Evolutionary conservation across 2,888 invertebrate species (phyloP), one percentile per base, ranked within the genome.

Genomic region (Melanostoma scalare): DNA sequence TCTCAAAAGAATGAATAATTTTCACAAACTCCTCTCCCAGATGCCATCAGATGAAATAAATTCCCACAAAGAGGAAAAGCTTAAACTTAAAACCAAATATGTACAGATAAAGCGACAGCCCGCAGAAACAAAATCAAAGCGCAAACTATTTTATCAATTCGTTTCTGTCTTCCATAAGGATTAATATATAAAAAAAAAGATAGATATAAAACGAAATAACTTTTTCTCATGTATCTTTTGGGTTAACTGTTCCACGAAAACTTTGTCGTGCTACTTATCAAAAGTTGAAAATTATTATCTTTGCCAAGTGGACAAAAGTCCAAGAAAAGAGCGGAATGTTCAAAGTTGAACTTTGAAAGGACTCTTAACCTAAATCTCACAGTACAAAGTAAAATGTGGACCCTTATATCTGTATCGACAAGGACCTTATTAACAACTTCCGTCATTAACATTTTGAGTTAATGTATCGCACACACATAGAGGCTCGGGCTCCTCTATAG

Each of bases 371-470:
- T 63, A 44, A 52, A 33, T 46, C 3, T 52, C n/a, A 9, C 38
- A 1, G 31, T 8, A 38, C n/a, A 68, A 55, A 31, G 10, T 30
- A 33, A 42, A 53, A 72, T 67, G 60, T 44, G 48, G 58, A 58
- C 8, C 31, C 52, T 61, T 53, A 48, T 50, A 36, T n/a, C 77
- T 69, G 61, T n/a, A 35, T n/a, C 4, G 42, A n/a, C 9, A 65
- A 55, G 58, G 73, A 67, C 77, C 68, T 77, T 73, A 82, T 73
- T 78, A 78, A 52, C 78, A 82, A 74, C 73, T 78, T 82, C 73
- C 68, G 73, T 69, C 78, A 74, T 82, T 82, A 82, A 78, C 78
- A 73, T 82, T 63, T 82, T 69, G 73, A 69, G 78, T 74, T 69
- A 77, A 65, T 78, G 65, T 69, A 61, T 56, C 63, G 40, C 35